Percentiles rank a stretch among this genome's conserved stretches.
phyloP scores from a whole-genome alignment of 2,797 vertebrate genomes.

The Rhinichthys osculus region DNA sequence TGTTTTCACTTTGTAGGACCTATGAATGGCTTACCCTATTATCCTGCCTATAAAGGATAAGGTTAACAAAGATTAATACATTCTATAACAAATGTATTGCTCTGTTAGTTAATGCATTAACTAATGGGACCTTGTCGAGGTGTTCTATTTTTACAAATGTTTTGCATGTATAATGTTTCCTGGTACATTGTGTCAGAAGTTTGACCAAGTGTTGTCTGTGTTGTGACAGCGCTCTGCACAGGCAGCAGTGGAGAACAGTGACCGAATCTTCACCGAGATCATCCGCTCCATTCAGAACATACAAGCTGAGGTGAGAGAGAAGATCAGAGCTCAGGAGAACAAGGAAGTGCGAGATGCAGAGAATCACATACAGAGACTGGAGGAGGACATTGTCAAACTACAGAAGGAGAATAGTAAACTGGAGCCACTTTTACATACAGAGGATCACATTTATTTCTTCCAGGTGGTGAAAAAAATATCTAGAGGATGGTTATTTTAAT shows the following conservation, averaged over 20 bases:
- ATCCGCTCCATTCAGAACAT: not conserved
- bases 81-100: too few species aligned
- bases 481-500: not conserved
- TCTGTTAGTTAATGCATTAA: too few species aligned
- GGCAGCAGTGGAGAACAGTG: slow-evolving; percentile 30
- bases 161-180: too few species aligned
- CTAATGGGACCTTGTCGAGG: too few species aligned
- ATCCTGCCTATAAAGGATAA: too few species aligned
- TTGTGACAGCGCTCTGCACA: slow-evolving; percentile 29
- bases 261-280: not conserved
- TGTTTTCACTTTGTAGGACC: too few species aligned
- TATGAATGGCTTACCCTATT: too few species aligned
- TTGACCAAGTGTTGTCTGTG: not conserved
- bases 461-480: slow-evolving; percentile 15
- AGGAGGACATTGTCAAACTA: slow-evolving; percentile 32
- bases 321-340: slow-evolving; percentile 43
- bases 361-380: slow-evolving; percentile 19
- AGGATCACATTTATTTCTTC: slow-evolving; percentile 44
- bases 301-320: slow-evolving; percentile 5
- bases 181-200: too few species aligned
- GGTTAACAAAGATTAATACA: too few species aligned
- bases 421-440: slow-evolving; percentile 8
- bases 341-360: slow-evolving; percentile 15
- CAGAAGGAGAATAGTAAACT: not conserved
- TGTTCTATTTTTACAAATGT: too few species aligned